phyloP scores from a whole-genome alignment of 2,888 invertebrate species.

The Pseudolycoriella hygida region DNA sequence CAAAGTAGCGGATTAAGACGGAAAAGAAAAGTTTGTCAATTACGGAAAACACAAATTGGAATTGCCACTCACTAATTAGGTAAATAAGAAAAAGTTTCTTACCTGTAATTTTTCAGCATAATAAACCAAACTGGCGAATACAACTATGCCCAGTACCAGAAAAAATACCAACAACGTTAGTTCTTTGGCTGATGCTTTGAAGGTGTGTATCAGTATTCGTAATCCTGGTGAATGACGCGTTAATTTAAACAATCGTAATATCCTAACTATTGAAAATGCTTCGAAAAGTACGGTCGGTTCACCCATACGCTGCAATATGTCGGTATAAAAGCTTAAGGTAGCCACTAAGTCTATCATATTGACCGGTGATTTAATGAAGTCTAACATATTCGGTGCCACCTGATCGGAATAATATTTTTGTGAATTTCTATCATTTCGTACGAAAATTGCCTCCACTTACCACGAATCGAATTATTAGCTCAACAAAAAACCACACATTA shows the following conservation, averaged over 20 bases:
- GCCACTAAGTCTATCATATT: slow-evolving; percentile 99
- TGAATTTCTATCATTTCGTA: too few species aligned
- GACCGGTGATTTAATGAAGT: slow-evolving; percentile 89
- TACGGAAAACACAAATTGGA: too few species aligned
- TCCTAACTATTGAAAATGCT: slow-evolving; percentile 94
- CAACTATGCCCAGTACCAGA: slow-evolving; percentile 91
- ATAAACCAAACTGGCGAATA: slow-evolving; percentile 95
- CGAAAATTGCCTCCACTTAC: slow-evolving; percentile 44
- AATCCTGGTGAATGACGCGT: slow-evolving; percentile 94
- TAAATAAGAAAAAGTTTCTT: neutral
- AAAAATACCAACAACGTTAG: slow-evolving; percentile 92
- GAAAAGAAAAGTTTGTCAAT: too few species aligned
- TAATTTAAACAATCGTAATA: slow-evolving; percentile 92
- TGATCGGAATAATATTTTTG: neutral
- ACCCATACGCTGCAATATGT: slow-evolving; percentile 72
- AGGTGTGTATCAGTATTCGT: slow-evolving; percentile 95
- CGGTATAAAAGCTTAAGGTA: slow-evolving; percentile 95
- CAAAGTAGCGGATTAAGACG: too few species aligned
- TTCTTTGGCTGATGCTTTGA: slow-evolving; percentile 93
- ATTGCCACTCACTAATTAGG: too few species aligned
- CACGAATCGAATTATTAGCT: slow-evolving; percentile 69
- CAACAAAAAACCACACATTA: slow-evolving; percentile 93
- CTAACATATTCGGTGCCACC: slow-evolving; percentile 72
- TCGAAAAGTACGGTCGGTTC: slow-evolving; percentile 93
- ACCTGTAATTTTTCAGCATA: slow-evolving; percentile 88